Evolutionary conservation across 2,797 vertebrate species (phyloP).

Genomic region (Lerista edwardsae): DNA sequence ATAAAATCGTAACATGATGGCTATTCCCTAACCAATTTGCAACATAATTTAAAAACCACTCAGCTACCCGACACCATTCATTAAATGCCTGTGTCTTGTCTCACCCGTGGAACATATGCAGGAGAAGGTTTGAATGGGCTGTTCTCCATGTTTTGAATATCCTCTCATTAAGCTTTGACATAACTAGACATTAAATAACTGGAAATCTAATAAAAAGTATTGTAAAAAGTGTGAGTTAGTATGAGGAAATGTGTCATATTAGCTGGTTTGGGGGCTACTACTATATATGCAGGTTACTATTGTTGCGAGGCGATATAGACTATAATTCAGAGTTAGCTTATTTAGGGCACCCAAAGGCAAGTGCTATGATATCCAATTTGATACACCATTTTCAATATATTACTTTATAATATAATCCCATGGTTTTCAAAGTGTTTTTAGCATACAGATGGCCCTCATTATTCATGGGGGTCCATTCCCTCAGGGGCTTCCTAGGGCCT

Average conservation of each 20-base stretch:
- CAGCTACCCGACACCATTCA: background rate
- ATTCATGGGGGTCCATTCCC: no score
- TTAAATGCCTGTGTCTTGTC: background rate
- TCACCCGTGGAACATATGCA: background rate
- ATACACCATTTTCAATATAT: background rate
- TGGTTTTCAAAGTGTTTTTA: background rate
- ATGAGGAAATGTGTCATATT: background rate
- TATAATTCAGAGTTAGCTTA: fast-evolving
- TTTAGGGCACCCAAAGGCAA: background rate
- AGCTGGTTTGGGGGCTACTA: background rate
- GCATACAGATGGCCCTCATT: no score
- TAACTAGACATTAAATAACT: constrained; percentile 7
- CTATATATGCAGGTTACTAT: no score
- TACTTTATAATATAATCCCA: background rate
- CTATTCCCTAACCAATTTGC: background rate
- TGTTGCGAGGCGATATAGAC: background rate
- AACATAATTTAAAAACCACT: background rate
- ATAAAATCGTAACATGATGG: no score
- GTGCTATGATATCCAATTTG: background rate
- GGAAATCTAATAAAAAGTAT: background rate
- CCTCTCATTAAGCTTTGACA: background rate
- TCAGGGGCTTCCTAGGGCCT: no score
- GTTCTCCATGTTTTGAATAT: background rate
- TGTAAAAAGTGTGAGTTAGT: background rate
- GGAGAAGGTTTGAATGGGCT: background rate